phyloP scores from a whole-genome alignment of 64 coral and sea anemone species.

The Stylophora pistillata region DNA sequence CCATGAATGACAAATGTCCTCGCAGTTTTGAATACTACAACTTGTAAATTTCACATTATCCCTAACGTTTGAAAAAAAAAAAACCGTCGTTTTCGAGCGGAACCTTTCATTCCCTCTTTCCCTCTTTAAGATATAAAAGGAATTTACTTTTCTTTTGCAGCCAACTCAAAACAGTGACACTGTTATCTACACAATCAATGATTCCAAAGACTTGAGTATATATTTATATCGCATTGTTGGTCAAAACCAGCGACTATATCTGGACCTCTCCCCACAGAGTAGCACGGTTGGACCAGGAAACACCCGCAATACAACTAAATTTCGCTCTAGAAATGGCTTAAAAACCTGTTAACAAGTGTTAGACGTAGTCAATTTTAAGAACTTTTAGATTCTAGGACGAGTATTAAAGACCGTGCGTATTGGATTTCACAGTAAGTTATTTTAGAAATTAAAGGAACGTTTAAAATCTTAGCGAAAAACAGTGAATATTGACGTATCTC shows the following conservation, averaged over 20 bases:
- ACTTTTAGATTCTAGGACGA: not conserved
- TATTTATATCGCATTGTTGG: not conserved
- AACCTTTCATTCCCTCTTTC: no score
- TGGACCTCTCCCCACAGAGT: not conserved
- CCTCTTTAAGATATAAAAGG: not conserved
- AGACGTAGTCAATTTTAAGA: not conserved
- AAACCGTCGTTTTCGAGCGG: no score
- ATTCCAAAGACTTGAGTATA: not conserved
- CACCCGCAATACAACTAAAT: not conserved
- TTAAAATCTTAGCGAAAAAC: no score
- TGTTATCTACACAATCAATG: not conserved
- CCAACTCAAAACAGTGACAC: not conserved
- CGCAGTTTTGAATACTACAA: no score
- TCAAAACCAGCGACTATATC: not conserved
- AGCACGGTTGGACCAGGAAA: not conserved
- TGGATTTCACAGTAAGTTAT: no score
- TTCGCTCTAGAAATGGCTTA: not conserved
- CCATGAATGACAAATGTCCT: no score
- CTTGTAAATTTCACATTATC: no score
- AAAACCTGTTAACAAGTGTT: not conserved
- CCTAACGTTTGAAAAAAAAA: no score
- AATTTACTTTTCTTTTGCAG: not conserved
- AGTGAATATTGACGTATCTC: no score
- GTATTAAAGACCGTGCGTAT: not conserved
- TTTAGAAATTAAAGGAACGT: no score